Evolutionary conservation across 2,113 vertebrate species (phyloP).

Genomic region (Gulo gulo): DNA sequence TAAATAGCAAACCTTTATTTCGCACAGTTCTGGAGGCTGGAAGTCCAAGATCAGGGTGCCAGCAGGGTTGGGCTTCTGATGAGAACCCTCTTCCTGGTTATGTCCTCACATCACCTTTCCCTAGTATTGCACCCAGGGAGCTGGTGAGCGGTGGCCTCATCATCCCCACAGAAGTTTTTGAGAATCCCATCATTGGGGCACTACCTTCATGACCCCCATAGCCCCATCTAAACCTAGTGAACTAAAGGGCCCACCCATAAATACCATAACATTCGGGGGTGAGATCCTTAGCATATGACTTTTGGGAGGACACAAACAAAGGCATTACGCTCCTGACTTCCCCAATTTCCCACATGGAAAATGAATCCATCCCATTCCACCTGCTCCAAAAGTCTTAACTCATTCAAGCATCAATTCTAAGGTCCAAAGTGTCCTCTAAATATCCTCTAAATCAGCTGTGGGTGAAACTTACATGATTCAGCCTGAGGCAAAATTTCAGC

Average conservation of each 20-base stretch:
- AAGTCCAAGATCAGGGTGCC: background rate
- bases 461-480: slow-evolving; percentile 11
- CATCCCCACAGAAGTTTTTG: background rate
- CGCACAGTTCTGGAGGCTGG: background rate
- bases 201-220: background rate
- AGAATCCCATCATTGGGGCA: background rate
- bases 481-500: background rate
- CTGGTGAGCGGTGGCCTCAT: background rate
- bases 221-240: background rate
- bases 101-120: background rate
- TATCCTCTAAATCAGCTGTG: background rate
- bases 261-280: background rate
- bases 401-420: background rate
- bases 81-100: background rate
- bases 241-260: background rate
- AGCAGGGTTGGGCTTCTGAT: background rate
- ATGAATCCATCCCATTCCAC: background rate
- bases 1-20: background rate
- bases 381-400: background rate
- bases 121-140: background rate
- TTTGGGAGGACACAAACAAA: background rate
- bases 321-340: background rate
- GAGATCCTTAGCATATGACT: background rate
- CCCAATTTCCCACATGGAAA: background rate
- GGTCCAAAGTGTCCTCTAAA: background rate